Percentiles rank a stretch among this genome's conserved stretches.
These are phyloP conservation scores for Notiomystis cincta DNA, from an alignment of 2,113 vertebrate genomes.

Conservation along the genomic window DNA sequence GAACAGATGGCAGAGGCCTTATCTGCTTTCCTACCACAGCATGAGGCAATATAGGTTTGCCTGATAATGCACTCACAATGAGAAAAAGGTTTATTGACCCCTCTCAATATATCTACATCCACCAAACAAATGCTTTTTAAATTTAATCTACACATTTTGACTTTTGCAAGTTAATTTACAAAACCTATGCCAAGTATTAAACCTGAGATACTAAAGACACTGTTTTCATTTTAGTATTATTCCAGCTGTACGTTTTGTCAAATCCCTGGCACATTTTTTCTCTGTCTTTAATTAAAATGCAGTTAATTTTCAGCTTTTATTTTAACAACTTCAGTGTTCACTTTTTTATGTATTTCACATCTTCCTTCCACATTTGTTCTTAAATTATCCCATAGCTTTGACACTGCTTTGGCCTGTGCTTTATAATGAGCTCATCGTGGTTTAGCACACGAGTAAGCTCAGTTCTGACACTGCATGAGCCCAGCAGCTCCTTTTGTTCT, in stretches of 20 bases:
- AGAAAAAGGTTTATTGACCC: conserved; percentile 2
- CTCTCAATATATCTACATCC: not conserved
- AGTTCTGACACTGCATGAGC: not conserved
- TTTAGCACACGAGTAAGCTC: not conserved
- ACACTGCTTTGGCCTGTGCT: not conserved
- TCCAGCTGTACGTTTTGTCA: not conserved
- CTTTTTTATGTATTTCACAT: not conserved
- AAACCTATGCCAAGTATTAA: not conserved
- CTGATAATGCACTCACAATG: conserved; percentile 30
- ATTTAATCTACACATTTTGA: not conserved
- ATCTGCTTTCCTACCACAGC: conserved; percentile 55
- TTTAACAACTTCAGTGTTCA: not conserved
- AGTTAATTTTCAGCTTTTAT: not conserved
- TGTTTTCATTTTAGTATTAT: not conserved
- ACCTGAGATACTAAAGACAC: not conserved
- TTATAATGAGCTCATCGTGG: not conserved
- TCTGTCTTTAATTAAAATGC: not conserved
- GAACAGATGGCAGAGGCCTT: conserved; percentile 68
- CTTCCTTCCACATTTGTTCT: not conserved
- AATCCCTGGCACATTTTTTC: not conserved
- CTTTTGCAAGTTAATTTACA: not conserved
- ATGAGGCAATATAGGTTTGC: conserved; percentile 9
- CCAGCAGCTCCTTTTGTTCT: not conserved
- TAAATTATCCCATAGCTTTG: not conserved
- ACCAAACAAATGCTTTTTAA: not conserved